Evolutionary conservation across 2,113 vertebrate species (phyloP), one percentile per base, ranked within the genome.

Genomic region (Triplophysa siluroides): DNA sequence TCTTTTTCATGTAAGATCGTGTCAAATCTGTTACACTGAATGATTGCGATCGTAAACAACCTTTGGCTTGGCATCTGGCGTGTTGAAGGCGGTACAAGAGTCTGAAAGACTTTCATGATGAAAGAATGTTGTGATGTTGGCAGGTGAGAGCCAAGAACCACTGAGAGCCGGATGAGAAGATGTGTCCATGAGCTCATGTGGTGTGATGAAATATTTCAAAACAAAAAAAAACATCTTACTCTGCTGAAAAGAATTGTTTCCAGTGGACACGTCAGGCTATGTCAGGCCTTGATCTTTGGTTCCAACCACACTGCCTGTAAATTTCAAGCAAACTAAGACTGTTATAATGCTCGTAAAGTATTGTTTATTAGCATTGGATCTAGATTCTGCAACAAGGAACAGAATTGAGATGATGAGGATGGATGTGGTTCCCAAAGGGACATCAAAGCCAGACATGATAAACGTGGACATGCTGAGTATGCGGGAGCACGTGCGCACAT

Each of bases 401-500:
- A 77, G 60, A 65, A 65, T 38, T 7, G 61, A 52, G n/a, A 52
- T 52, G 61, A 76, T 21, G 74, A 65, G 65, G 74, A 77, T 65
- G 62, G 75, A 77, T 65, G 75, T 21, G 45, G 45, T 65, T 77
- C 62, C 45, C 45, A 77, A 66, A 77, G 45, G 26, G 75, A 76
- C 60, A 26, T 63, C 38, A 21, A 13, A 65, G 61, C 19, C 75
- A 77, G 62, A 77, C 43, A 33, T 77, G 26, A 54, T 65, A 65
- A 76, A 54, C 26, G 8, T 2, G n/a, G 43, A 65, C 75, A 38
- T 21, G 61, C 52, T 84, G 84, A 83, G 88, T 84, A 74, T 88
- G 87, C 88, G 83, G 80, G 75, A 70, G 64, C 61, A 76, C 41
- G 69, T 83, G 79, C 86, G 50, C 86, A 81, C 67, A 1, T 33